Percentiles rank a stretch among this genome's conserved stretches.
Conservation (phyloP, 2,888 invertebrate species). For the Standfussiana lucernea region DNA sequence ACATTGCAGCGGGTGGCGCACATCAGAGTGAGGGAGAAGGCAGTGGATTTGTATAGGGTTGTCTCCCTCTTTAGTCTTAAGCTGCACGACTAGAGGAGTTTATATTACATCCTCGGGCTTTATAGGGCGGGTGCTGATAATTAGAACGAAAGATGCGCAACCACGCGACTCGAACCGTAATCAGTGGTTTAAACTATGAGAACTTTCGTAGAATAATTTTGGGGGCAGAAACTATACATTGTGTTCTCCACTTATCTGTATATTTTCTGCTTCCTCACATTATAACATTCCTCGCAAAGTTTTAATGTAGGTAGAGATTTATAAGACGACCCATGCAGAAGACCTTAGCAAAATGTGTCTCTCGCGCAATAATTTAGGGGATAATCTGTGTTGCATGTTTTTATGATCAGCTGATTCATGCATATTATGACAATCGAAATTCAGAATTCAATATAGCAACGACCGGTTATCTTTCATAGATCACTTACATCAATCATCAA, state of each 20-base stretch:
- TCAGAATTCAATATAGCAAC: neutral
- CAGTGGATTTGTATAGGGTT: constrained; percentile 63
- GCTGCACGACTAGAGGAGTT: constrained; percentile 78
- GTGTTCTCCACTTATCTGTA: neutral
- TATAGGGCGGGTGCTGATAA: constrained; percentile 85
- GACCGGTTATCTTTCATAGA: too few species aligned
- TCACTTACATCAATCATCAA: constrained; percentile 19
- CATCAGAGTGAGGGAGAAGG: constrained; percentile 65
- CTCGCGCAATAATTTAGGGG: neutral
- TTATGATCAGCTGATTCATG: neutral
- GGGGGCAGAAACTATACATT: constrained; percentile 45
- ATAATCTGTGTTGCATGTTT: neutral
- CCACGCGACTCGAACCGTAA: constrained; percentile 84
- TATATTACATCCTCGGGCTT: constrained; percentile 78
- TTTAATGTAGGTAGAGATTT: neutral
- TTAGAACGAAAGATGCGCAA: constrained; percentile 88
- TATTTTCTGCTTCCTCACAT: constrained; percentile 1
- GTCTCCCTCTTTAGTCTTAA: constrained; percentile 71
- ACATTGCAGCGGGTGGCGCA: constrained; percentile 69
- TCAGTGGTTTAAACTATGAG: constrained; percentile 75
- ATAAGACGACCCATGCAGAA: neutral
- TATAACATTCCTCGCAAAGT: neutral
- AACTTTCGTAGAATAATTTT: constrained; percentile 63
- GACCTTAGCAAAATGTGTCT: neutral
- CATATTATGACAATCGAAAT: neutral